Base-by-base conservation (phyloP, 2,888 invertebrate species). In the Eretmocerus hayati region DNA sequence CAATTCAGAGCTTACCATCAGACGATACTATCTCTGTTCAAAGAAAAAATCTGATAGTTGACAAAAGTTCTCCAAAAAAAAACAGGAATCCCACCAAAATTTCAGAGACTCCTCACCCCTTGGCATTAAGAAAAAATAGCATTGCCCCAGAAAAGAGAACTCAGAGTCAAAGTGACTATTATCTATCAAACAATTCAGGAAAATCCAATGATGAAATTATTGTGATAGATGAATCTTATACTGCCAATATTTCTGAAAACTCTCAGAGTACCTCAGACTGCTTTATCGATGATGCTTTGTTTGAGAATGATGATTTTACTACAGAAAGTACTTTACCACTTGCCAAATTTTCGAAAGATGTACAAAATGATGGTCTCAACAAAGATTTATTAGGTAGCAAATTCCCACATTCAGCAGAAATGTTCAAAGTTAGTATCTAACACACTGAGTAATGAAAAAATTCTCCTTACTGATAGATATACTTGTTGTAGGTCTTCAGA, bases 361-460 rank as follows among this genome's bases (percentile, higher is more conserved):
- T 80, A n/a, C 74, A 76, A 55, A 84, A 85, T 64, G 84, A 85
- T 67, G 84, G 84, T 1, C 75, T 79, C 1, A 84, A 84, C 51
- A 80, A 83, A 9, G 85, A 88, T 68, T 90, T 88, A 63, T 84
- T 85, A 64, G 80, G 84, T 0, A 67, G 74, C n/a, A 71, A 79
- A 26, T 89, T 81, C 71, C 76, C 80, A 0, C 88, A 90, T 66
- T 85, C 87, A 0, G 65, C 72, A 2, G 76, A 80, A 32, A 78
- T 90, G 77, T 75, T 81, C 70, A 80, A 80, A 61, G 72, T 74
- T 45, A 22, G 19, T 36, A 23, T 15, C 15, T n/a, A 37, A 19
- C 11, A 20, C 22, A 21, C 16, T 22, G 3, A 36, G 19, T 11
- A 37, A 21, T 40, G 22, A 8, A 8, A 38, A 31, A 37, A 26